Conservation (phyloP, 2,113 vertebrate genomes). For the Panthera leo region DNA sequence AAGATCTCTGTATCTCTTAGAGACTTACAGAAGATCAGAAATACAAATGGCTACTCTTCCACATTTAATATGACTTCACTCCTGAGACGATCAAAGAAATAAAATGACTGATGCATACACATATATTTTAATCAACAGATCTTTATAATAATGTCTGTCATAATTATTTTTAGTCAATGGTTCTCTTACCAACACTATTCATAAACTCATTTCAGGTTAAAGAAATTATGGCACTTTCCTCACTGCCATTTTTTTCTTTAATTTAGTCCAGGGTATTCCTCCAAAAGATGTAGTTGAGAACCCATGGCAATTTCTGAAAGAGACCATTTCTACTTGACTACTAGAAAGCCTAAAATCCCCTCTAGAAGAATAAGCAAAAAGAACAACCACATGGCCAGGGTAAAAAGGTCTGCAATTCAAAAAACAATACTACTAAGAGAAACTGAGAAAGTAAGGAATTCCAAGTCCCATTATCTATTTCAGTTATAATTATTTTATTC, state of each 20-base stretch:
- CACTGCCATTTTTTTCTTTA: background rate
- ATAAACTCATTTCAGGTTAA: background rate
- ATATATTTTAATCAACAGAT: background rate
- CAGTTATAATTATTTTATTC: background rate
- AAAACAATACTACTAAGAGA: background rate
- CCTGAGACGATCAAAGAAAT: background rate
- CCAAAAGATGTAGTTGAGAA: background rate
- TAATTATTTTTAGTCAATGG: background rate
- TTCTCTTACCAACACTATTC: background rate
- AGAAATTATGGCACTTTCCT: background rate
- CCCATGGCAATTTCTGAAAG: background rate
- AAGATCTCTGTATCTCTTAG: background rate
- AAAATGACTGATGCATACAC: background rate
- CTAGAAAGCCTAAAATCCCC: background rate
- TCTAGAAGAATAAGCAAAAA: background rate
- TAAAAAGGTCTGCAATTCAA: background rate
- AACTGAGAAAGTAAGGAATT: conserved; percentile 25
- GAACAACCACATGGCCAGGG: background rate
- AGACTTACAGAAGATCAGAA: background rate
- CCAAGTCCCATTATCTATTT: background rate
- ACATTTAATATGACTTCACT: conserved; percentile 12
- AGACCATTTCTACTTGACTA: background rate
- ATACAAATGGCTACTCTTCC: background rate
- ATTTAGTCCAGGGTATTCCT: background rate
- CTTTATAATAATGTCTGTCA: background rate